Evolutionary conservation across 2,888 invertebrate species (phyloP).

Genomic region (Zelleria hepariella): DNA sequence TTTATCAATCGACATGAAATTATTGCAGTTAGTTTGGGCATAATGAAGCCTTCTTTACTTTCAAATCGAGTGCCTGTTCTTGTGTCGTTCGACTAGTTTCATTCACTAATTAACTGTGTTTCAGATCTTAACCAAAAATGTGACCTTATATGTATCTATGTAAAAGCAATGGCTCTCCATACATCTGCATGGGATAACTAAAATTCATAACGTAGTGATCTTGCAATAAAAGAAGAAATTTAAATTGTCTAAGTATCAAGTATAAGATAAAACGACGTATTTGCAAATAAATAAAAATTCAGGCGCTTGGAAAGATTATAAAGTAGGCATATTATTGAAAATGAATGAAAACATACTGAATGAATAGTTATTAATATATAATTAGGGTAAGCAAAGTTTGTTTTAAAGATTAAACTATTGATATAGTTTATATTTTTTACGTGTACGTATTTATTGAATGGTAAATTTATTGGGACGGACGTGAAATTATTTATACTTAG

Average conservation of each 20-base stretch:
- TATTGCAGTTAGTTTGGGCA: conserved; percentile 59
- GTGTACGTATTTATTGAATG: conserved; percentile 73
- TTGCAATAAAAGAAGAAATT: conserved; percentile 46
- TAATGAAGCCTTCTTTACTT: conserved; percentile 55
- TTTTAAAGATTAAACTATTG: conserved; percentile 73
- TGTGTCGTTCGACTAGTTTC: conserved; percentile 35
- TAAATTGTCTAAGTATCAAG: conserved; percentile 41
- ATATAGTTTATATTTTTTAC: conserved; percentile 74
- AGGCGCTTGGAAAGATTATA: conserved; percentile 71
- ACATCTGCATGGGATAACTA: conserved; percentile 16
- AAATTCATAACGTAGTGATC: conserved; percentile 52
- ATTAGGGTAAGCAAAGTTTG: conserved; percentile 65
- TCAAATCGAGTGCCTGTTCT: conserved; percentile 57
- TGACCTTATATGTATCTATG: conserved; percentile 38
- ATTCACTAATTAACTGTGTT: conserved; percentile 3
- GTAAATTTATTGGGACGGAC: conserved; percentile 70
- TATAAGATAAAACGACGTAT: conserved; percentile 49
- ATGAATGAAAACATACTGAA: conserved; percentile 67
- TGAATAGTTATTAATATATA: conserved; percentile 72
- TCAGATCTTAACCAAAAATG: conserved; percentile 22
- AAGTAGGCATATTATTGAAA: conserved; percentile 70
- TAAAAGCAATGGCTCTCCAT: background rate
- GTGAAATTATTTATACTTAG: conserved; percentile 72
- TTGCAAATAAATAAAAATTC: conserved; percentile 49
- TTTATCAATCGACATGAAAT: conserved; percentile 58